These are phyloP conservation scores for Crypturellus undulatus DNA, from an alignment of 2,113 vertebrate species.

Conservation along the genomic window DNA sequence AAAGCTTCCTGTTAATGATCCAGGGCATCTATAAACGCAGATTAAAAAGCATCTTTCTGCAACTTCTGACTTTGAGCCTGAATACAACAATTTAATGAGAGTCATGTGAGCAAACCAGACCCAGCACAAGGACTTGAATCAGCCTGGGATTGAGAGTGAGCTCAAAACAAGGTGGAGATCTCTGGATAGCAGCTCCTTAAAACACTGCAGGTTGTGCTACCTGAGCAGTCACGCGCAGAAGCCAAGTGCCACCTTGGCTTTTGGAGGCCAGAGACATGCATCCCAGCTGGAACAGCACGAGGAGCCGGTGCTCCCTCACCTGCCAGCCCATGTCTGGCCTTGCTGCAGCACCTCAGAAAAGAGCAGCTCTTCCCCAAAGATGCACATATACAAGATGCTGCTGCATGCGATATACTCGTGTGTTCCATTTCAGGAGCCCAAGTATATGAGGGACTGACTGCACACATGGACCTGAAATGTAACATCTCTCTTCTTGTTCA, in stretches of 20 bases:
- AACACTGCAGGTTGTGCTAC: background rate
- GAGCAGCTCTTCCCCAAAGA: background rate
- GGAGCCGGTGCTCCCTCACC: background rate
- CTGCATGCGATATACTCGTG: background rate
- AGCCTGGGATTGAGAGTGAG: background rate
- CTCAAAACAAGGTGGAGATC: background rate
- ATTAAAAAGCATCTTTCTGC: background rate
- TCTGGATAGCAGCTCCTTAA: background rate
- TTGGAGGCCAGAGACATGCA: background rate
- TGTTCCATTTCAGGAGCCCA: conserved; percentile 22
- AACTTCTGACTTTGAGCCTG: conserved; percentile 1
- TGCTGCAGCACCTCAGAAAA: background rate
- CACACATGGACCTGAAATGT: background rate
- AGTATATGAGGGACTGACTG: background rate
- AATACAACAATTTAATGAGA: conserved; percentile 10
- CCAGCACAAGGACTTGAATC: background rate
- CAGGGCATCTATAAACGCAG: conserved; percentile 2
- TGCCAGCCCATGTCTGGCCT: background rate
- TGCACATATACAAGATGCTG: background rate
- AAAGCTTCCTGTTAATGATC: conserved; percentile 48
- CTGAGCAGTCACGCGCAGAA: accelerated
- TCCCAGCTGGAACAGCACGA: background rate
- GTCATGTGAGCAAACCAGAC: background rate
- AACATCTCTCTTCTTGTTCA: background rate
- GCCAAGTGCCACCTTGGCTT: background rate